Conservation (phyloP, 2,113 vertebrate species). For the Dunckerocampus dactyliophorus region DNA sequence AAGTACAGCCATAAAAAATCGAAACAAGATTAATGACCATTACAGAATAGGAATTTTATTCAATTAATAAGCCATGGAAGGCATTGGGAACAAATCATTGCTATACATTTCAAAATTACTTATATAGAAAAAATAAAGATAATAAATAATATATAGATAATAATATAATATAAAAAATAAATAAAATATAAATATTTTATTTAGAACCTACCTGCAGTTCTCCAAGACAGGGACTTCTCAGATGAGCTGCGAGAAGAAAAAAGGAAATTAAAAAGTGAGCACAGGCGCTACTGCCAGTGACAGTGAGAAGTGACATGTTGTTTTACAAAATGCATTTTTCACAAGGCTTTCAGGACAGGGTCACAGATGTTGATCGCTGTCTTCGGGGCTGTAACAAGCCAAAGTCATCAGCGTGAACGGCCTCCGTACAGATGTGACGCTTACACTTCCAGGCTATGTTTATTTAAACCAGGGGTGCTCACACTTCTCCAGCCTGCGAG, state of each 20-base stretch:
- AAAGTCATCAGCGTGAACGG: not conserved
- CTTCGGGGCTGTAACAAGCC: slow-evolving; percentile 9
- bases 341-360: slow-evolving; percentile 15
- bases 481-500: too few relatives aligned
- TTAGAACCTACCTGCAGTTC: slow-evolving; percentile 82
- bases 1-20: slow-evolving; percentile 37
- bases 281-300: not conserved
- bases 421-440: not conserved
- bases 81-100: slow-evolving; percentile 56
- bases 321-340: slow-evolving; percentile 9
- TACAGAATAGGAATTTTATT: slow-evolving; percentile 34
- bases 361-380: slow-evolving; percentile 1
- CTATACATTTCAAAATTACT: slow-evolving; percentile 32
- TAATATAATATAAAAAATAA: not conserved
- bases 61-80: slow-evolving; percentile 66
- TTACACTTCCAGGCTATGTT: slow-evolving; percentile 25
- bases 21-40: slow-evolving; percentile 61
- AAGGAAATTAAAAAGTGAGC: slow-evolving; percentile 22
- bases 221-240: slow-evolving; percentile 98
- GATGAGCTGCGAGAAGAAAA: slow-evolving; percentile 80
- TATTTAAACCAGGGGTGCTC: not conserved
- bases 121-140: slow-evolving; percentile 6
- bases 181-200: not conserved
- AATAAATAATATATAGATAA: not conserved
- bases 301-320: not conserved